Conservation (phyloP, 2,797 vertebrate genomes). For the Chanos chanos region DNA sequence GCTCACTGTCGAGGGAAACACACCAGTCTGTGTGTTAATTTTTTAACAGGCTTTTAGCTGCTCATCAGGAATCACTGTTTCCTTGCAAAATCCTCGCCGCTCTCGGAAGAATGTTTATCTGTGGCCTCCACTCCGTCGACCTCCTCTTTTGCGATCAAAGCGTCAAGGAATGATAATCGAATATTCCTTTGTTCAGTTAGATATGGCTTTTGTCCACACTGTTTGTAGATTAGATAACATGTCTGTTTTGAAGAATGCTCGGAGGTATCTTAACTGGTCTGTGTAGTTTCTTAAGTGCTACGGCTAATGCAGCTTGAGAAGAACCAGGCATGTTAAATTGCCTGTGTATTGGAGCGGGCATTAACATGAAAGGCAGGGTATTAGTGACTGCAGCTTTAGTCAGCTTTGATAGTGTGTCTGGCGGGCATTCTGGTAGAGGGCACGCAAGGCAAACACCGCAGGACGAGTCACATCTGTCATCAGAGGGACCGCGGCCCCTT, state of each 20-base stretch:
- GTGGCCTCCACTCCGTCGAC: too few species aligned
- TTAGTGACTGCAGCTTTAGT: constrained; percentile 18
- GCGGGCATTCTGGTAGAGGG: constrained; percentile 33
- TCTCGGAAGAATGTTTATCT: too few species aligned
- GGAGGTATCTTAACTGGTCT: too few species aligned
- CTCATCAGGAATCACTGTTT: not conserved
- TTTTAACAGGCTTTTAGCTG: constrained; percentile 33
- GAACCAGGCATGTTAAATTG: constrained; percentile 24
- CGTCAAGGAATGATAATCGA: too few species aligned
- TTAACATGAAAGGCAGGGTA: constrained; percentile 5
- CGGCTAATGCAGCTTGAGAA: too few species aligned
- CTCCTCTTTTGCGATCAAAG: too few species aligned
- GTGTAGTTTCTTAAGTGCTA: too few species aligned
- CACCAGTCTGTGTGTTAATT: constrained; percentile 45
- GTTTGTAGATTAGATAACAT: too few species aligned
- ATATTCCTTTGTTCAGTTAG: too few species aligned
- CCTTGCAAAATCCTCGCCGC: constrained; percentile 5
- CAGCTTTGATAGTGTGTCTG: constrained; percentile 19
- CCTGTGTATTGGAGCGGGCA: not conserved
- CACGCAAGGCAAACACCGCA: constrained; percentile 29
- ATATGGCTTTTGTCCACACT: too few species aligned
- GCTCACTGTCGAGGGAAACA: constrained; percentile 36
- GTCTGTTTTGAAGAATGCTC: too few species aligned
- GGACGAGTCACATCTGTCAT: constrained; percentile 34
- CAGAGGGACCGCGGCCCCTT: constrained; percentile 26